Base-by-base conservation (phyloP, 1,140 invertebrate species). In the Ceratina australensis region DNA sequence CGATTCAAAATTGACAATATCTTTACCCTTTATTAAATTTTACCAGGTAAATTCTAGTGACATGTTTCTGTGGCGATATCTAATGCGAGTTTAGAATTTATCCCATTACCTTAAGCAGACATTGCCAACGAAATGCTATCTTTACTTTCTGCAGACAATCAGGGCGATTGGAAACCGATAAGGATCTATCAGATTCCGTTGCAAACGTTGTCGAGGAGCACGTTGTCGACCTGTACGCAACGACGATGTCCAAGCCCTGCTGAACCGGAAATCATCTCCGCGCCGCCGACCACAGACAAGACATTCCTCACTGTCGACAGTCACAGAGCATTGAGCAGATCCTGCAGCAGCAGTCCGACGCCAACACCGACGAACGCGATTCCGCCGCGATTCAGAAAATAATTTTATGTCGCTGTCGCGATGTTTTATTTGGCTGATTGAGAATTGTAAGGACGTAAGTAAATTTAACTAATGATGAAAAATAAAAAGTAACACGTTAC, bases 181-280 rank as follows among this genome's bases (percentile, higher is more conserved):
- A 90, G 93, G n/a, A 91, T 94, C 42, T 94, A 94, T 72, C 90
- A 92, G 26, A 94, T 94, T 67, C 93, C 93, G 0, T 81, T 94
- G 77, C 89, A 91, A 57, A 92, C 91, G 12, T 83, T 93, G 8
- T 88, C 90, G 47, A 85, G 88, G 28, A 86, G 73, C 52, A 76
- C 78, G 10, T 64, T 84, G 4, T 79, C 85, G 0, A 88, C 69
- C 20, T 87, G 88, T 52, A 83, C 69, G 56, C 87, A 88, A 28
- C 81, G 87, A 20, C 80, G 87, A 13, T 87, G 89, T 50, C 80
- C 86, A 13, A 90, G 89, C 64, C 88, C 87, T 0, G 79, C 71
- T 2, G 89, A 90, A 63, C 88, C 86, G 18, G 88, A 90, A 47
- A 78, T 88, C 54, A 80, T 84, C 5, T 85, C 81, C 13, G 81